Evolutionary conservation across 2,888 invertebrate species (phyloP).

Genomic region (Eupithecia inturbata): DNA sequence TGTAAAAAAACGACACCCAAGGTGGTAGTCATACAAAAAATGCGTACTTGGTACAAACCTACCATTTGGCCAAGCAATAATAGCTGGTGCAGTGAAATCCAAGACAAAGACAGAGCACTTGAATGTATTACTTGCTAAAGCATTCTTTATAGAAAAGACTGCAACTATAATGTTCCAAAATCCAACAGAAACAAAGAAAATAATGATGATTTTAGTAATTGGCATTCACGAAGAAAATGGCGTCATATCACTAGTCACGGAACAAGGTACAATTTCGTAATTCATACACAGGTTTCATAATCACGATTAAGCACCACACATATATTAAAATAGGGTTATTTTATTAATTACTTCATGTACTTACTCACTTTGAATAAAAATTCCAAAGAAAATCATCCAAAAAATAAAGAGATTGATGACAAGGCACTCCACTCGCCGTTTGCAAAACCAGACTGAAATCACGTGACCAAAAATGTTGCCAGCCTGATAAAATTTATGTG

Average conservation of each 20-base stretch:
- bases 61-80: constrained; percentile 40
- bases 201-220: constrained; percentile 80
- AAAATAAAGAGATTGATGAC: constrained; percentile 83
- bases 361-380: constrained; percentile 84
- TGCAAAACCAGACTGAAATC: constrained; percentile 80
- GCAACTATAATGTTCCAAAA: constrained; percentile 16
- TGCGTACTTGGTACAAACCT: constrained; percentile 59
- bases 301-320: constrained; percentile 67
- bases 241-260: constrained; percentile 84
- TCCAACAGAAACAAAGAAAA: constrained; percentile 68
- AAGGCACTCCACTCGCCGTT: constrained; percentile 85
- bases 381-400: constrained; percentile 84
- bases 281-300: constrained; percentile 69
- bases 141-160: constrained; percentile 17
- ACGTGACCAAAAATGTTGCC: constrained; percentile 64
- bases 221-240: constrained; percentile 85
- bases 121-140: constrained; percentile 16
- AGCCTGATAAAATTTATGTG: constrained; percentile 20
- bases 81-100: constrained; percentile 45
- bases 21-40: constrained; percentile 76
- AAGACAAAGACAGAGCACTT: constrained; percentile 25
- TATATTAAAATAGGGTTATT: constrained; percentile 63
- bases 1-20: constrained; percentile 64
- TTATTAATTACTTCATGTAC: constrained; percentile 63
- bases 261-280: constrained; percentile 83